Evolutionary conservation across 2,113 vertebrate genomes (phyloP).

Genomic region (Ornithorhynchus anatinus): DNA sequence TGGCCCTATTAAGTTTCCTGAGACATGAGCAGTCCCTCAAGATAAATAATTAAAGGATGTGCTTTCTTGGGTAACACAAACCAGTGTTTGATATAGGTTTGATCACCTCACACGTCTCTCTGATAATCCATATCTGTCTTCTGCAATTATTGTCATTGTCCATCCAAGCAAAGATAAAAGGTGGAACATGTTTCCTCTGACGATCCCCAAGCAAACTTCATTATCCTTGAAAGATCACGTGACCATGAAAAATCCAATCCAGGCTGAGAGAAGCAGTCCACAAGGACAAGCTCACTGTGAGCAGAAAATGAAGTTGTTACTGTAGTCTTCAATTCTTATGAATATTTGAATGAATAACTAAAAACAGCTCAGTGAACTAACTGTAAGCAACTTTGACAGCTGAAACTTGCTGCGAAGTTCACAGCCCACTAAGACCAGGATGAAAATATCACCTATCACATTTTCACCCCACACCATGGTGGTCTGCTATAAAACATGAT

Average conservation of each 20-base stretch:
- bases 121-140: constrained; percentile 84
- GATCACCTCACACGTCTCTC: constrained; percentile 75
- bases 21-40: constrained; percentile 61
- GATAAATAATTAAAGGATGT: constrained; percentile 79
- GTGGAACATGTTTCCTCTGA: constrained; percentile 63
- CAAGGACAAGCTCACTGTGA: constrained; percentile 71
- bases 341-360: constrained; percentile 92
- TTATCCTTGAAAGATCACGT: constrained; percentile 72
- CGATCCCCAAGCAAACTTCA: constrained; percentile 71
- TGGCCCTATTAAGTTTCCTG: constrained; percentile 65
- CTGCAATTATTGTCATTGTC: constrained; percentile 76
- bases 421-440: constrained; percentile 60
- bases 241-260: constrained; percentile 48
- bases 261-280: constrained; percentile 46
- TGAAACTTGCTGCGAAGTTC: constrained; percentile 78
- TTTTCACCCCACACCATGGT: neutral
- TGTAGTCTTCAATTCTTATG: constrained; percentile 76
- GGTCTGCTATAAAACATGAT: constrained; percentile 12
- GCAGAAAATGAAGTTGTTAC: constrained; percentile 81
- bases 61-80: constrained; percentile 62
- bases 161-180: constrained; percentile 80
- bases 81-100: constrained; percentile 71
- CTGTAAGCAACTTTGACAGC: constrained; percentile 87
- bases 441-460: constrained; percentile 63
- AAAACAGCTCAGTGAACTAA: constrained; percentile 84